Conservation (phyloP, 2,888 invertebrate genomes). For the Altica lythri region DNA sequence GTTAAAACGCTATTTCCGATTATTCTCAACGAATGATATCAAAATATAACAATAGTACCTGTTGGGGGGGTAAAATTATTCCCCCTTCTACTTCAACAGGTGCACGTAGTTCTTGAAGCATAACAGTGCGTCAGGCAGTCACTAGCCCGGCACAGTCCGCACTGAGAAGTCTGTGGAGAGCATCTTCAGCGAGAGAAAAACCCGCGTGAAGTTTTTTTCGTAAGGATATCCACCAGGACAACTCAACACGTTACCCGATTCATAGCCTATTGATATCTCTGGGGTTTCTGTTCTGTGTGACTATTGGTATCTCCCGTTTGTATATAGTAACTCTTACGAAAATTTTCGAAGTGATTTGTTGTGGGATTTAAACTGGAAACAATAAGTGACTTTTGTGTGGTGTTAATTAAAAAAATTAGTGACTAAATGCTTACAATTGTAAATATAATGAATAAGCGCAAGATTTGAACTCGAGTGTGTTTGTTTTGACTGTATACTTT, state of each 20-base stretch:
- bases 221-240: conserved; percentile 30
- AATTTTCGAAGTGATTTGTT: too few species aligned
- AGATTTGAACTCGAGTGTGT: conserved; percentile 1
- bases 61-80: conserved; percentile 51
- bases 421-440: conserved; percentile 1
- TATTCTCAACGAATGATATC: conserved; percentile 41
- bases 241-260: conserved; percentile 39
- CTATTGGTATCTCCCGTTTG: conserved; percentile 35
- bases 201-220: conserved; percentile 43
- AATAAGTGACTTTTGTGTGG: conserved; percentile 20
- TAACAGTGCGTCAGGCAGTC: conserved; percentile 57
- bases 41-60: conserved; percentile 53
- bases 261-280: conserved; percentile 37
- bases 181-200: conserved; percentile 41
- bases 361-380: conserved; percentile 7
- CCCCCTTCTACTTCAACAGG: conserved; percentile 56
- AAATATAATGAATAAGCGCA: conserved; percentile 6
- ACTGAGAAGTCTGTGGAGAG: conserved; percentile 50
- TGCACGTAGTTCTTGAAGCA: conserved; percentile 59
- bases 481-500: not conserved
- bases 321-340: conserved; percentile 7
- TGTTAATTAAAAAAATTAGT: conserved; percentile 18
- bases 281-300: conserved; percentile 36
- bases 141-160: conserved; percentile 59
- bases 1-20: conserved; percentile 40